phyloP scores from a whole-genome alignment of 1,140 invertebrate species.

The Procambarus clarkii region DNA sequence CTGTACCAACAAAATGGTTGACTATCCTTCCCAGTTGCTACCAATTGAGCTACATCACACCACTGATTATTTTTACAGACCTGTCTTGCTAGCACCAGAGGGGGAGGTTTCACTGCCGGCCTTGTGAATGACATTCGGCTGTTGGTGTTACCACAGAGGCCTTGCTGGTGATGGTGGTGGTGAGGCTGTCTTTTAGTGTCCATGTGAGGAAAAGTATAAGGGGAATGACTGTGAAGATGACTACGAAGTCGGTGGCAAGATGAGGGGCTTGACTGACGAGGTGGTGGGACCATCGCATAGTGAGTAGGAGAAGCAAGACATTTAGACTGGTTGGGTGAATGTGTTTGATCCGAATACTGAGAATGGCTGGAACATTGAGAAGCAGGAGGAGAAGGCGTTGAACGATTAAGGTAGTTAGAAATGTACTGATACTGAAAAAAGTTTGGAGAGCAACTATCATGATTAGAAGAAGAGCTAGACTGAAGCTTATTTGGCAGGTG shows the following conservation, averaged over 20 bases:
- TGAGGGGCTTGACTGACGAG: background rate
- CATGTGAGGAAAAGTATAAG: no score
- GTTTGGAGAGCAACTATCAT: background rate
- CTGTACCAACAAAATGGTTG: background rate
- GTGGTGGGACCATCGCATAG: no score
- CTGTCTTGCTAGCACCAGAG: conserved; percentile 60
- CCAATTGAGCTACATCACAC: background rate
- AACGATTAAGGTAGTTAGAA: background rate
- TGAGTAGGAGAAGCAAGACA: no score
- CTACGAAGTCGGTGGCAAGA: background rate
- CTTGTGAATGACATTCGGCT: conserved; percentile 42
- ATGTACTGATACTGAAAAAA: background rate
- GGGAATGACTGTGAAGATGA: no score
- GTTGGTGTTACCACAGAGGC: background rate
- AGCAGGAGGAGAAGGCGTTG: no score
- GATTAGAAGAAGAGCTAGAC: background rate
- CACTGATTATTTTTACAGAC: conserved; percentile 33
- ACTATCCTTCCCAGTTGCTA: background rate
- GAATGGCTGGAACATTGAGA: background rate
- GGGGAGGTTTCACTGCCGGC: conserved; percentile 50
- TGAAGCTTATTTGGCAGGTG: background rate
- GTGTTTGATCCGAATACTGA: background rate
- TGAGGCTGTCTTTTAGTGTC: no score
- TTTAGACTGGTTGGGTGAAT: background rate
- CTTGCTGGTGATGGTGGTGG: conserved; percentile 27